Conservation (phyloP, 2,888 invertebrate genomes). For the Himalopsyche tibetana region DNA sequence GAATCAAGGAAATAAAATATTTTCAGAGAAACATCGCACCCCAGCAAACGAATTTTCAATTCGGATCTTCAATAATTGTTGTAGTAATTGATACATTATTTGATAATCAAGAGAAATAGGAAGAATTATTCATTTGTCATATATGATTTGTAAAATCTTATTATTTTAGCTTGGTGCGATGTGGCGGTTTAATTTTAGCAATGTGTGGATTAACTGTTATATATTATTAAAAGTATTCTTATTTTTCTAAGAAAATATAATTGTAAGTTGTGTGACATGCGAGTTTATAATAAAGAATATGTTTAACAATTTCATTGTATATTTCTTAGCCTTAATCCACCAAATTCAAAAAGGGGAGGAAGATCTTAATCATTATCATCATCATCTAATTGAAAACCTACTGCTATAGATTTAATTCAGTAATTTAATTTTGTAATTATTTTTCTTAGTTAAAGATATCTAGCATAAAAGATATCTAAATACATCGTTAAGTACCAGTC, state of each 20-base stretch:
- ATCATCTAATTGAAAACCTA: too few species aligned
- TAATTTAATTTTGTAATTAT: too few species aligned
- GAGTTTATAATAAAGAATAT: slow-evolving; percentile 39
- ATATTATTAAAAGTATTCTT: slow-evolving; percentile 41
- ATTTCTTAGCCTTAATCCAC: too few species aligned
- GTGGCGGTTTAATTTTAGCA: neutral
- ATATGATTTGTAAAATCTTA: neutral
- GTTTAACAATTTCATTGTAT: slow-evolving; percentile 7
- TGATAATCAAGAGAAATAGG: too few species aligned
- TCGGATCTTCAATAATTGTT: neutral
- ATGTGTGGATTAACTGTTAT: slow-evolving; percentile 36
- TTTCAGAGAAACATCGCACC: slow-evolving; percentile 14
- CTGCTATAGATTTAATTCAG: too few species aligned
- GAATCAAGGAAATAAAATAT: neutral
- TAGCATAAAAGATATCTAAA: too few species aligned
- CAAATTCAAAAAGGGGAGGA: too few species aligned
- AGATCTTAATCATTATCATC: too few species aligned
- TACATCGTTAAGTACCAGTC: too few species aligned
- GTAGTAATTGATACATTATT: too few species aligned
- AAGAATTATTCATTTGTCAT: neutral
- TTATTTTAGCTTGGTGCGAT: neutral
- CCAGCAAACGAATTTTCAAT: neutral
- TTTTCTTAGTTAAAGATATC: too few species aligned
- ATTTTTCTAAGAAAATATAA: slow-evolving; percentile 39
- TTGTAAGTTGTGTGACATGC: slow-evolving; percentile 42